Base-by-base conservation (phyloP, 2,113 vertebrate genomes). In the Scophthalmus maximus region DNA sequence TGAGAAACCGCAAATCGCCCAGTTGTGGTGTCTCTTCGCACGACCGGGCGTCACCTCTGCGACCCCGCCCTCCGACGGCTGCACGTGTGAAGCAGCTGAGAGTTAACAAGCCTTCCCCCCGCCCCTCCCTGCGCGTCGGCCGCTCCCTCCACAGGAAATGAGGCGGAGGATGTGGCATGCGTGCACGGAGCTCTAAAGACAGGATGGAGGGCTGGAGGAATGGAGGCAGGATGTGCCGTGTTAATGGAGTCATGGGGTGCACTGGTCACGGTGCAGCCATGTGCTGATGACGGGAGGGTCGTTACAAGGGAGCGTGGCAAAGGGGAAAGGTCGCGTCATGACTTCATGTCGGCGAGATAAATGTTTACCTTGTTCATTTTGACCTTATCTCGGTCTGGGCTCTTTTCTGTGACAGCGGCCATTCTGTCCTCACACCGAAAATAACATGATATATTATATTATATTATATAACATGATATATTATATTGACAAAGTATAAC, bases 81-180 rank as follows among this genome's bases (percentile, higher is more conserved):
- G 46, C 38, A 30, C 44, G 29, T 56, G 67, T 55, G 34, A 29
- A 60, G 30, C 27, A 52, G 5, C 76, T 44, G 53, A 82, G 68
- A 46, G 66, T 83, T 74, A 81, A 85, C 69, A 53, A 61, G 59
- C 40, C 61, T 68, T 68, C 36, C 67, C 18, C 44, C 6, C 6
- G 36, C 36, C 76, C 65, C 49, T 49, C 68, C 30, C 52, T 36
- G 26, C 29, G 52, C 26, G 1, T 25, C 50, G 1, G 49, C 49
- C 9, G 49, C 72, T 82, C 53, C 51, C 56, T 70, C 29, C 47
- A 68, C 85, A 91, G 91, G 88, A 89, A 90, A 85, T 85, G 67
- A 90, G 82, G 62, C 79, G 88, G 76, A 71, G 73, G 76, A 86
- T 85, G 67, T 84, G 84, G 87, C 82, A 77, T 77, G 64, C 53